phyloP scores from a whole-genome alignment of 2,888 invertebrate genomes.

The Polydrusus tereticollis region DNA sequence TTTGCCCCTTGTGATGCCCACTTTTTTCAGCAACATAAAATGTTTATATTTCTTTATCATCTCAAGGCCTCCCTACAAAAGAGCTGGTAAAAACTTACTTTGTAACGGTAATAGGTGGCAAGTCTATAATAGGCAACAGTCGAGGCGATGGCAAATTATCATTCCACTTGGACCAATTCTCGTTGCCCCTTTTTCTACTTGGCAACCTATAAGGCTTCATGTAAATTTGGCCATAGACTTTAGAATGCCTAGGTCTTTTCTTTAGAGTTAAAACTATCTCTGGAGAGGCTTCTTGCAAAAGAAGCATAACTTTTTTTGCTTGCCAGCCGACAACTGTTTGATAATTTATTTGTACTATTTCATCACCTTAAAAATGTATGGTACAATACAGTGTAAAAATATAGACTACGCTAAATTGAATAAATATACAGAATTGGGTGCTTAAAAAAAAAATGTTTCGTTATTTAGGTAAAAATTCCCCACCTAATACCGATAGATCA shows the following conservation, averaged over 20 bases:
- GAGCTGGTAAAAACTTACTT: too few relatives aligned
- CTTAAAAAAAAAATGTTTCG: too few relatives aligned
- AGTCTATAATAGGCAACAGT: conserved; percentile 73
- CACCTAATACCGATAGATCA: too few relatives aligned
- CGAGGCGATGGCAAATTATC: conserved; percentile 78
- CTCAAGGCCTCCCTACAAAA: too few relatives aligned
- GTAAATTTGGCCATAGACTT: conserved; percentile 82
- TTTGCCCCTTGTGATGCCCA: too few relatives aligned
- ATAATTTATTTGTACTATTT: conserved; percentile 89
- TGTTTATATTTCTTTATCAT: too few relatives aligned
- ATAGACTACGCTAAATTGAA: too few relatives aligned
- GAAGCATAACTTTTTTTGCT: conserved; percentile 79
- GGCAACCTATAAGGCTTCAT: conserved; percentile 81
- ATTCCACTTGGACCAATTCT: conserved; percentile 76
- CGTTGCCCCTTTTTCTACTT: conserved; percentile 75
- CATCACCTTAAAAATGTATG: conserved; percentile 75
- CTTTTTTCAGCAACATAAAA: too few relatives aligned
- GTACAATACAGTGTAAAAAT: not conserved
- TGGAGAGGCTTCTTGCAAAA: conserved; percentile 82
- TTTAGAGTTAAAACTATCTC: conserved; percentile 86
- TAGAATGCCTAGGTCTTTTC: conserved; percentile 85
- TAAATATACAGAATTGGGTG: too few relatives aligned
- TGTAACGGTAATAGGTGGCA: conserved; percentile 71
- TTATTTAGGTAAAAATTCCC: too few relatives aligned
- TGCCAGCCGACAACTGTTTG: conserved; percentile 87